phyloP scores from a whole-genome alignment of 30 jellyfish, hydroid and myxozoan species.

The Aurelia sp. region DNA sequence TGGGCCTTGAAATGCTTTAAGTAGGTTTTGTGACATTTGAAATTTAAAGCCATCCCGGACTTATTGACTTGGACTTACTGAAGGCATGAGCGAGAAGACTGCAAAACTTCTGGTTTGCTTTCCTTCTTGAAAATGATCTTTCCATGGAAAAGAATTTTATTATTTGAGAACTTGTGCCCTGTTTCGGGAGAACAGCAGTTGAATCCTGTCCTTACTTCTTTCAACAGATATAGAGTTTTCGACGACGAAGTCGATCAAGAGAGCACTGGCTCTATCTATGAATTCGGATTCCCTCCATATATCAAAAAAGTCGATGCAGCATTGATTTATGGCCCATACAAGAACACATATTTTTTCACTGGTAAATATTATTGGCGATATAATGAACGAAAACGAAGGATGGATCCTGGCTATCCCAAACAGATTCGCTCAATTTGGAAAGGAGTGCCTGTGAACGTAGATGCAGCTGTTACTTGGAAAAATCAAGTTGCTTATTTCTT shows the following conservation, averaged over 20 bases:
- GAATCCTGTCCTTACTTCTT: not conserved
- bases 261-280: conserved; percentile 50
- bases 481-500: conserved; percentile 72
- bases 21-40: no score
- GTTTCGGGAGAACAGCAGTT: no score
- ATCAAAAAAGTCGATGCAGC: conserved; percentile 88
- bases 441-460: conserved; percentile 75
- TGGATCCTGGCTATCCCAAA: conserved; percentile 84
- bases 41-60: no score
- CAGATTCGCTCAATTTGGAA: conserved; percentile 72
- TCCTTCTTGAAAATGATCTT: no score
- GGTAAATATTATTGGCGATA: conserved; percentile 80
- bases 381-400: conserved; percentile 29
- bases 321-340: conserved; percentile 62
- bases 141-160: no score
- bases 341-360: conserved; percentile 74
- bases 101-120: no score
- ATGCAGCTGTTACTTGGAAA: conserved; percentile 84
- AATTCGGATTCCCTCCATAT: conserved; percentile 65
- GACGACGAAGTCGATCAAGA: conserved; percentile 2
- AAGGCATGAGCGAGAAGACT: no score
- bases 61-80: no score
- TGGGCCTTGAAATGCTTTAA: no score
- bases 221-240: conserved; percentile 33
- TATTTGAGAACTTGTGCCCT: no score